These are phyloP conservation scores for Chaetodon trifascialis DNA, from an alignment of 2,113 vertebrate species.

Conservation along the genomic window DNA sequence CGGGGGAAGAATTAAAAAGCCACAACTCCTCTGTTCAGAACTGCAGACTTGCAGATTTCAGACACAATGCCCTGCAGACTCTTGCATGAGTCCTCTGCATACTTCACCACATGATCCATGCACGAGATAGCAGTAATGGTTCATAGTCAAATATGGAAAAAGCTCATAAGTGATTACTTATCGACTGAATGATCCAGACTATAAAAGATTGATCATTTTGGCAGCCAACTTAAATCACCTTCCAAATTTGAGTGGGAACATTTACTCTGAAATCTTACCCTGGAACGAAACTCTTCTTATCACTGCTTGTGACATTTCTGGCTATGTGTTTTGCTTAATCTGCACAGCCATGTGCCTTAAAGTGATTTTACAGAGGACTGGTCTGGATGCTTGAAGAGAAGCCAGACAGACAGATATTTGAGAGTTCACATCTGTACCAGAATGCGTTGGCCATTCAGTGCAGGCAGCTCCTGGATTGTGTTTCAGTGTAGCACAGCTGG, in stretches of 20 bases:
- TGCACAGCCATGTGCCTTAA: conserved; percentile 17
- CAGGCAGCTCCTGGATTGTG: conserved; percentile 54
- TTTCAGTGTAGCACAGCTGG: conserved; percentile 78
- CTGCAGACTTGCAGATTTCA: conserved; percentile 33
- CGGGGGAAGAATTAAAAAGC: conserved; percentile 30
- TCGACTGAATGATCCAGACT: neutral
- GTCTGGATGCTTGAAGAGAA: conserved; percentile 36
- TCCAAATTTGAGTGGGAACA: neutral
- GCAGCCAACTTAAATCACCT: neutral
- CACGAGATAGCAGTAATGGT: conserved; percentile 11
- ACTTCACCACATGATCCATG: conserved; percentile 16
- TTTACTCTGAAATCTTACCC: neutral
- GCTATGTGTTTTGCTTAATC: neutral
- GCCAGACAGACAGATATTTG: conserved; percentile 60
- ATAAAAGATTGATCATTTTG: neutral
- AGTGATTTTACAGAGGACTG: conserved; percentile 59
- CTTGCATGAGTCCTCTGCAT: conserved; percentile 1
- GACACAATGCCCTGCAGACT: conserved; percentile 30
- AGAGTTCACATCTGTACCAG: conserved; percentile 61
- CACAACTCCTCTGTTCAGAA: conserved; percentile 13
- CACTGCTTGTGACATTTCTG: neutral
- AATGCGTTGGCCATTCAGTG: conserved; percentile 46
- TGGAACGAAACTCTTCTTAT: neutral
- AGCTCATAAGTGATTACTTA: neutral
- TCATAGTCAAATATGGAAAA: neutral